These are phyloP conservation scores for Yponomeuta plumbellus DNA, from an alignment of 2,888 invertebrate species.

Conservation along the genomic window DNA sequence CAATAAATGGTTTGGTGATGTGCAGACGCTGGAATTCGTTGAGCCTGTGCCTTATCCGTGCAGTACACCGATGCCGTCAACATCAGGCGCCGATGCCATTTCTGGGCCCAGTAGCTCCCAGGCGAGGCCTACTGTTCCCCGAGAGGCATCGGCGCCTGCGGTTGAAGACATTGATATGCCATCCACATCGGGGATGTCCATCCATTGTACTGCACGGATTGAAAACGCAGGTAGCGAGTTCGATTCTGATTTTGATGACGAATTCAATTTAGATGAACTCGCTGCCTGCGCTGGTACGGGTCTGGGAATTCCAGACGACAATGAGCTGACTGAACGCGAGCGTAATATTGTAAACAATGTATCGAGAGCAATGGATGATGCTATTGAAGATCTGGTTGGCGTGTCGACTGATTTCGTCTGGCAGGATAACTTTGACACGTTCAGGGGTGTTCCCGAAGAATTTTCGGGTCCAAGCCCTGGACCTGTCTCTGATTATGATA, in stretches of 20 bases:
- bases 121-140: background rate
- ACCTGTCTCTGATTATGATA: slow-evolving; percentile 23
- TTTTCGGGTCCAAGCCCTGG: slow-evolving; percentile 28
- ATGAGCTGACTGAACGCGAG: background rate
- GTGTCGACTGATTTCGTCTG: slow-evolving; percentile 11
- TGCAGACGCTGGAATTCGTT: background rate
- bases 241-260: slow-evolving; percentile 3
- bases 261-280: background rate
- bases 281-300: background rate
- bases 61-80: background rate
- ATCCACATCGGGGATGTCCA: background rate
- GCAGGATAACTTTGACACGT: slow-evolving; percentile 23
- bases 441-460: slow-evolving; percentile 23
- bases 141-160: background rate
- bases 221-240: slow-evolving; percentile 1
- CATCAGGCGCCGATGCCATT: background rate
- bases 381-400: slow-evolving; percentile 10
- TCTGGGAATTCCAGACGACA: slow-evolving; percentile 2
- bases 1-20: background rate
- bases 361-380: slow-evolving; percentile 25
- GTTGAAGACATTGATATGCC: background rate
- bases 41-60: background rate
- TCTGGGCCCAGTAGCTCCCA: background rate
- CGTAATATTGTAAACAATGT: background rate
- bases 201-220: background rate